Evolutionary conservation across 2,797 vertebrate genomes (phyloP), one percentile per base, ranked within the genome.

Genomic region (Knipowitschia caucasica): DNA sequence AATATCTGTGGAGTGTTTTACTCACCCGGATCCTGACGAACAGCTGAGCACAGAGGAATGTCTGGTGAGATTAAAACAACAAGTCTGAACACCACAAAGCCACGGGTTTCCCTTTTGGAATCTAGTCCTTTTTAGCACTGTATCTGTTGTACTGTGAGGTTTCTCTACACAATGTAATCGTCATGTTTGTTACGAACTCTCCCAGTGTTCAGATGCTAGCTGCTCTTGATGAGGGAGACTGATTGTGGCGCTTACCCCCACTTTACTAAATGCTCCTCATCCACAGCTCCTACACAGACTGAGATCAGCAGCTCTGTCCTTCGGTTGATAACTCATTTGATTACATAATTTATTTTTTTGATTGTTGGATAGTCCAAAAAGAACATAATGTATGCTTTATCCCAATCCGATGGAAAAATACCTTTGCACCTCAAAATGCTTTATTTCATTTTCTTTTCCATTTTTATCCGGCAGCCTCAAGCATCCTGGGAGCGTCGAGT

Each of bases 41-140:
- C 74, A 63, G 64, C 64, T 59, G 20, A 53, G 59, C 66, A 67
- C 62, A 29, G 80, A 78, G 50, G 79, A 83, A 69, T 66, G 67
- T 62, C 52, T 71, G 81, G 85, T 88, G 62, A 83, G 82, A 75
- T 78, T 73, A 66, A 76, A 59, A 38, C 43, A 23, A 59, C 38
- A 40, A 59, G 60, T 42, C 51, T 67, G 50, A 66, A 62, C 21
- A 50, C 50, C 49, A n/a, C 12, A 57, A 55, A 58, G 30, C n/a
- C n/a, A n/a, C n/a, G n/a, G n/a, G n/a, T n/a, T n/a, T n/a, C n/a
- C n/a, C n/a, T n/a, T n/a, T n/a, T n/a, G n/a, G n/a, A n/a, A n/a
- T n/a, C n/a, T n/a, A n/a, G n/a, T n/a, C n/a, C n/a, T n/a, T n/a
- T n/a, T n/a, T n/a, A n/a, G n/a, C n/a, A n/a, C 11, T 42, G 27